These are phyloP conservation scores for Coptotermes formosanus DNA, from an alignment of 1,140 invertebrate genomes.

Conservation along the genomic window DNA sequence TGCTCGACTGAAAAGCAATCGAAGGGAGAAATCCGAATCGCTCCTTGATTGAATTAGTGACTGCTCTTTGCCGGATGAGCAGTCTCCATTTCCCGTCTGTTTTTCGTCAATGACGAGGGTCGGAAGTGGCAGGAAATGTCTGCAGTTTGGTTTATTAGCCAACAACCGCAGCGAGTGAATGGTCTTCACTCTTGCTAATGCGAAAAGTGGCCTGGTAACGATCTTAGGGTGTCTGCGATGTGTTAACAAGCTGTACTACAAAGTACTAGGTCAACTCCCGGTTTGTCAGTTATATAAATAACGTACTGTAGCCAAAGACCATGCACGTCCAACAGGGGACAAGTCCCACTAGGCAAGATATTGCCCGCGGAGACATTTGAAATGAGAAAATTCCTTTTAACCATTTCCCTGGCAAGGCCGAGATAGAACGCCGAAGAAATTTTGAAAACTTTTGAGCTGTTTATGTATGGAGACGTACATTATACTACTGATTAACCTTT, in stretches of 20 bases:
- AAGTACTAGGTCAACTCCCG: not conserved
- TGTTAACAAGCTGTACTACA: conserved; percentile 7
- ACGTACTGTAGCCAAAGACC: no score
- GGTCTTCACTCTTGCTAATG: not conserved
- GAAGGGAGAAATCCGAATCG: not conserved
- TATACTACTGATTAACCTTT: no score
- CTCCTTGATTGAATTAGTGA: conserved; percentile 7
- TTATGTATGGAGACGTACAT: no score
- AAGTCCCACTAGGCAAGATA: no score
- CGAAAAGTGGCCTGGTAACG: not conserved
- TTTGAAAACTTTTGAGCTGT: no score
- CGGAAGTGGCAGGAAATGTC: conserved; percentile 17
- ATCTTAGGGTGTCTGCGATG: not conserved
- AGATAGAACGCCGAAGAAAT: no score
- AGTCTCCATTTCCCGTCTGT: not conserved
- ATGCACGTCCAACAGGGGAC: no score
- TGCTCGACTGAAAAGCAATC: not conserved
- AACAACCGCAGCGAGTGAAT: not conserved
- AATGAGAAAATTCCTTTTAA: no score
- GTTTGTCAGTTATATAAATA: no score
- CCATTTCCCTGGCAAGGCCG: no score
- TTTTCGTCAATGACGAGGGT: conserved; percentile 2
- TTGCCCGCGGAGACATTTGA: no score
- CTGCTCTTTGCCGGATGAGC: not conserved
- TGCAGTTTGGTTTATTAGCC: conserved; percentile 12